These are phyloP conservation scores for Poecilia latipinna DNA, from an alignment of 2,113 vertebrate species.

Conservation along the genomic window DNA sequence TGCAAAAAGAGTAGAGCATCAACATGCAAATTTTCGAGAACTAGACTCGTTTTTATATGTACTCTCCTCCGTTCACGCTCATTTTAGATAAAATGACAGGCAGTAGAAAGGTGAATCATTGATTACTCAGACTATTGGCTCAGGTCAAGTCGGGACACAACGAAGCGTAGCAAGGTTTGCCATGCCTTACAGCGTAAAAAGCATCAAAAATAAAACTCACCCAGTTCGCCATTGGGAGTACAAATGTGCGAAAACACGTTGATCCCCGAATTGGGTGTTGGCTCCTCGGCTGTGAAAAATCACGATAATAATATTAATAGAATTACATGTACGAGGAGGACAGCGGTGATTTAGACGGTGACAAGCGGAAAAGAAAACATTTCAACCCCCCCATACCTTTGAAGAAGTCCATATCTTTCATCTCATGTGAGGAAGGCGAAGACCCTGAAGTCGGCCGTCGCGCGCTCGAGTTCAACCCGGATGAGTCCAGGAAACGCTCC, in stretches of 20 bases:
- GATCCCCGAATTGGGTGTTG: constrained; percentile 54
- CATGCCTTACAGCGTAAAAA: background rate
- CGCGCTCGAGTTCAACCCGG: constrained; percentile 1
- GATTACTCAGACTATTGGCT: background rate
- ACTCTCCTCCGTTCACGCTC: too few relatives aligned
- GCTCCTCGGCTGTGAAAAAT: constrained; percentile 39
- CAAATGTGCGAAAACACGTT: background rate
- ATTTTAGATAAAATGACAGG: too few relatives aligned
- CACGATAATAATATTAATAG: background rate
- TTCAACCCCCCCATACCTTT: constrained; percentile 40
- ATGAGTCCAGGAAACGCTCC: background rate
- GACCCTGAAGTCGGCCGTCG: background rate
- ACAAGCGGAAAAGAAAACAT: background rate
- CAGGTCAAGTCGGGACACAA: background rate
- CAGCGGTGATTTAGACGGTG: constrained; percentile 30
- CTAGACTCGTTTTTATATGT: background rate
- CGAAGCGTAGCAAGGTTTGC: background rate
- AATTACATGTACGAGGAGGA: constrained; percentile 35
- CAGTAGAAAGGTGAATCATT: background rate
- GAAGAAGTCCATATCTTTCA: constrained; percentile 76
- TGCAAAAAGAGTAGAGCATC: background rate
- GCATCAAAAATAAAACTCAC: background rate
- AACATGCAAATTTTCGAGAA: background rate
- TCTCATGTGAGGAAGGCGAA: constrained; percentile 15
- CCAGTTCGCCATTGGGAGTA: background rate